Evolutionary conservation across 1,140 invertebrate genomes (phyloP), one percentile per base, ranked within the genome.

Genomic region (Macrosteles quadrilineatus): DNA sequence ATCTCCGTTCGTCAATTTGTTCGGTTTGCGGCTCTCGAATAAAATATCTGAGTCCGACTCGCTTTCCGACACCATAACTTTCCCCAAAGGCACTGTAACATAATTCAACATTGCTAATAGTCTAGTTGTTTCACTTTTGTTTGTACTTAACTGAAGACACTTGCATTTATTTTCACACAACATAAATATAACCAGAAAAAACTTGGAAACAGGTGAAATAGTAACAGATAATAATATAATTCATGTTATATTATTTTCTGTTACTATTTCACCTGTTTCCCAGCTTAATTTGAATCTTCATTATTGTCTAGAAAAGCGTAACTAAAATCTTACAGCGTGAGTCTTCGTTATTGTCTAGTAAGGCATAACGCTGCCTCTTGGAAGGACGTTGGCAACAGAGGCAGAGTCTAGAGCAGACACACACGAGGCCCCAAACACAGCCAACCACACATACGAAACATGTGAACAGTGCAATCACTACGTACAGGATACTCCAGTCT

Each of bases 401-500:
- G 40, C 86, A 88, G 68, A 85, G 82, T 76, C 83, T 84, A 45
- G 87, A 83, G 72, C 87, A 90, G 1, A 89, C 77, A 74, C 89
- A 92, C 50, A 90, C 80, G 19, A 89, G 76, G 36, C 86, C 87
- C 92, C 92, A 94, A 57, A 90, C 80, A 32, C 87, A 77, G 31
- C 86, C 88, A 25, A 88, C 84, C 50, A 90, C 80, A 64, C 86
- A 79, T 1, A 93, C 76, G 31, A 92, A 82, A 23, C 87, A 72
- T 29, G 87, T 83, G 67, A 93, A 84, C 23, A 89, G 79, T 47
- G 89, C 87, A 66, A 96, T 89, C 71, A 92, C 88, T 1, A 95
- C 92, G 77, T 96, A 95, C 14, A 96, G 81, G 71, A 95, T 89
- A 74, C 92, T 95, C 93, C 93, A 96, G 81, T 92, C 91, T 92